Evolutionary conservation across 1,140 invertebrate genomes (phyloP).

Genomic region (Lamellibrachia luymesi): DNA sequence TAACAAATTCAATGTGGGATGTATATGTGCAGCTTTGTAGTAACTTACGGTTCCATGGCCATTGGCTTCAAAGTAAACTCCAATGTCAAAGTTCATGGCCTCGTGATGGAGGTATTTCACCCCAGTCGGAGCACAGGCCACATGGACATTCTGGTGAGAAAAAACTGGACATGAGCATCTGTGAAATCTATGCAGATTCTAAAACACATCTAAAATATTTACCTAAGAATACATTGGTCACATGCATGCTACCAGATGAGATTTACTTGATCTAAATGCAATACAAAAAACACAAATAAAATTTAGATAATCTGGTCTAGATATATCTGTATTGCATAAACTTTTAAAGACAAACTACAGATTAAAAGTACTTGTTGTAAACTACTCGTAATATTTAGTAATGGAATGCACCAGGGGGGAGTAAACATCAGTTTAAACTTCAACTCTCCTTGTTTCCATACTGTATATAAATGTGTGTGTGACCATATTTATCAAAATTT

Average conservation of each 20-base stretch:
- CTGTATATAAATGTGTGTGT: no score
- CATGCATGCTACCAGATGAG: background rate
- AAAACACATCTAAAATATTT: background rate
- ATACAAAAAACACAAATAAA: no score
- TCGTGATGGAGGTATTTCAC: constrained; percentile 96
- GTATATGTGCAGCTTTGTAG: background rate
- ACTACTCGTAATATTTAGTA: no score
- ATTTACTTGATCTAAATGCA: background rate
- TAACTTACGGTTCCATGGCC: constrained; percentile 86
- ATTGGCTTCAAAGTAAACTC: constrained; percentile 99
- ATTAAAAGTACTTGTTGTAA: no score
- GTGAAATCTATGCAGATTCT: background rate
- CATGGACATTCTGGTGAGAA: constrained; percentile 16
- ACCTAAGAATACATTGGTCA: background rate
- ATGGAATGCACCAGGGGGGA: no score
- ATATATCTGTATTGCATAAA: no score
- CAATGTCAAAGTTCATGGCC: constrained; percentile 88
- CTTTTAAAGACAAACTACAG: no score
- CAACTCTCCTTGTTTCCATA: no score
- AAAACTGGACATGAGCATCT: background rate
- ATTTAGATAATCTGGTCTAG: no score
- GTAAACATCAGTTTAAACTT: no score
- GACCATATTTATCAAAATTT: no score
- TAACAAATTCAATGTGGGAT: background rate
- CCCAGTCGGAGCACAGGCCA: constrained; percentile 81